Percentiles rank a stretch among this genome's conserved stretches.
Evolutionary conservation across 2,797 vertebrate genomes (phyloP).

Genomic region (Xiphorhynchus erythropygius): DNA sequence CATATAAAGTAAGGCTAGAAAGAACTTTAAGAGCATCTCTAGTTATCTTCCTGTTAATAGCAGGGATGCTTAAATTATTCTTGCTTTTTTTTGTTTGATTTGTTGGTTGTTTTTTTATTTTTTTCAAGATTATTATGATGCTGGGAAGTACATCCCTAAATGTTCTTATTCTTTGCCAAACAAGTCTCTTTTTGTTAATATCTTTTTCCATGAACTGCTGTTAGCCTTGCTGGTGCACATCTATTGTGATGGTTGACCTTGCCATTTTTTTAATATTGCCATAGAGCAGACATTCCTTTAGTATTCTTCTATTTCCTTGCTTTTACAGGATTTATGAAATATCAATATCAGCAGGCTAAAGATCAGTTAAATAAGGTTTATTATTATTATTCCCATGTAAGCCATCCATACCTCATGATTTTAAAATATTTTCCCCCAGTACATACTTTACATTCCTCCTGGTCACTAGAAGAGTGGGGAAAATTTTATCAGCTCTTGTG

Average conservation of each 20-base stretch:
- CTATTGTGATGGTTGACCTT: neutral
- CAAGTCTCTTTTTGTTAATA: neutral
- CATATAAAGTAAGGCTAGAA: neutral
- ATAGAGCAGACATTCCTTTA: neutral
- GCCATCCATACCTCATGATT: neutral
- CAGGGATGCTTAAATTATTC: neutral
- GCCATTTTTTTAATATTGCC: neutral
- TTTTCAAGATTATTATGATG: neutral
- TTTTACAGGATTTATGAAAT: neutral
- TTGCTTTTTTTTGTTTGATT: neutral
- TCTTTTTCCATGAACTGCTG: neutral
- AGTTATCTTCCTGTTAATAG: neutral
- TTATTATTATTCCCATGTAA: neutral
- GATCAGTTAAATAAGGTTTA: neutral
- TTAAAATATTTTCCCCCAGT: slow-evolving; percentile 28
- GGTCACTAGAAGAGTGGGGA: slow-evolving; percentile 5
- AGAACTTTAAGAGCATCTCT: neutral
- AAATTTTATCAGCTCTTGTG: neutral
- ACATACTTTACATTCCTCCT: slow-evolving; percentile 18
- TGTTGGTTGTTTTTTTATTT: neutral
- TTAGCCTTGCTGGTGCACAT: neutral
- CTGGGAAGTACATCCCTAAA: neutral
- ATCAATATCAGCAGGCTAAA: neutral
- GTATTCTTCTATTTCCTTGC: neutral
- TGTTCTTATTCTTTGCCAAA: neutral